These are phyloP conservation scores for Lapara coniferarum DNA, from an alignment of 2,888 invertebrate genomes.

Conservation along the genomic window DNA sequence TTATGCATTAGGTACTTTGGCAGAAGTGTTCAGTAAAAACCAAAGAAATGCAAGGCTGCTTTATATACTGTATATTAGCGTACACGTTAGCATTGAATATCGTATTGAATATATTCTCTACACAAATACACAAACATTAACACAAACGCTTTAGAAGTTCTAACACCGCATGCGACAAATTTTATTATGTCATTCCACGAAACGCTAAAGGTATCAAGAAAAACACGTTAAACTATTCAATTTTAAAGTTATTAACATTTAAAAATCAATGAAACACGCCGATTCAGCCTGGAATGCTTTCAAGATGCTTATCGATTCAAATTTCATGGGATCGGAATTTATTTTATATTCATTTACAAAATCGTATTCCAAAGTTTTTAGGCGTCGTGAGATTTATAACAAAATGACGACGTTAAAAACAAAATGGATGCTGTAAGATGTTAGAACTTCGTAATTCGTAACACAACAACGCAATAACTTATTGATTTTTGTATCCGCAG, in stretches of 20 bases:
- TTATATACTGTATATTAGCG: too few relatives aligned
- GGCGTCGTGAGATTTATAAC: not conserved
- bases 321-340: not conserved
- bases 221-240: not conserved
- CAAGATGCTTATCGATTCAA: not conserved
- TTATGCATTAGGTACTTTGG: not conserved
- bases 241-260: not conserved
- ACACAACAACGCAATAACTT: slow-evolving; percentile 3
- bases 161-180: slow-evolving; percentile 3
- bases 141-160: not conserved
- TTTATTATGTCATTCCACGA: slow-evolving; percentile 1
- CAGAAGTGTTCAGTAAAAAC: not conserved
- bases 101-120: not conserved
- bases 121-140: not conserved
- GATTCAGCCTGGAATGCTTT: not conserved
- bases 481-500: slow-evolving; percentile 4
- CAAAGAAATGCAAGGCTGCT: not conserved
- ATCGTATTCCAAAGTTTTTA: not conserved
- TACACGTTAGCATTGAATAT: not conserved
- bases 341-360: not conserved
- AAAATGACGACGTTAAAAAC: not conserved
- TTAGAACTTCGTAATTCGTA: not conserved
- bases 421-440: not conserved
- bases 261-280: not conserved
- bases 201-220: slow-evolving; percentile 1